Base-by-base conservation (phyloP, 2,888 invertebrate species). In the Dicyrtomina minuta region DNA sequence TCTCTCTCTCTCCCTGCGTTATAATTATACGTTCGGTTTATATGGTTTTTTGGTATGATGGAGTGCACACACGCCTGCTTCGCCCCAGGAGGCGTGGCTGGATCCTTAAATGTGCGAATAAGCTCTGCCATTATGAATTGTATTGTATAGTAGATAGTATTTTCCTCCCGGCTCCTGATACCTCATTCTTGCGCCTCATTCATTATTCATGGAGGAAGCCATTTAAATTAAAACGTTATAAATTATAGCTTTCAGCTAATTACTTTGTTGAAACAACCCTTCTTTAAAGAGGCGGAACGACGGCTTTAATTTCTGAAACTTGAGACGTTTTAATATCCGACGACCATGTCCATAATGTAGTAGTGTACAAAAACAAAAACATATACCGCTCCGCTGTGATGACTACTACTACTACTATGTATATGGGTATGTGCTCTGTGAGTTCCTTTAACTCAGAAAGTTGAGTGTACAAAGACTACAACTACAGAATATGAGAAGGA, bases 1-100 rank as follows among this genome's bases (percentile, higher is more conserved):
- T 55, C 24, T 55, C 53, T 53, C n/a, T 24, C 22, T n/a, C n/a
- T n/a, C n/a, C n/a, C 55, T 10, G 26, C 44, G 44, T 41, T 24
- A 44, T 60, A 41, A 60, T 60, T 60, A 60, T 22, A 39, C 15
- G 22, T 53, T 55, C n/a, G 58, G 43, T 24, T 17, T 56, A 64
- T 51, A 24, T 64, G 41, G 55, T 27, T 65, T 27, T 27, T 26
- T 55, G 66, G 22, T 55, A 66, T 62, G 62, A 66, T 43, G 43
- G 65, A 55, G 53, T 65, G 39, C 55, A 65, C 55, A 65, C 65
- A 65, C 65, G 65, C 65, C 65, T 65, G 65, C 55, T 65, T 65
- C 26, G 27, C 58, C 56, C 58, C 58, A 56, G 66, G 66, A 66
- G 66, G 66, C 66, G 66, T 20, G 26, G 66, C 51, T 62, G 51